Base-by-base conservation (phyloP, 1,140 invertebrate genomes). In the Sitophilus oryzae region DNA sequence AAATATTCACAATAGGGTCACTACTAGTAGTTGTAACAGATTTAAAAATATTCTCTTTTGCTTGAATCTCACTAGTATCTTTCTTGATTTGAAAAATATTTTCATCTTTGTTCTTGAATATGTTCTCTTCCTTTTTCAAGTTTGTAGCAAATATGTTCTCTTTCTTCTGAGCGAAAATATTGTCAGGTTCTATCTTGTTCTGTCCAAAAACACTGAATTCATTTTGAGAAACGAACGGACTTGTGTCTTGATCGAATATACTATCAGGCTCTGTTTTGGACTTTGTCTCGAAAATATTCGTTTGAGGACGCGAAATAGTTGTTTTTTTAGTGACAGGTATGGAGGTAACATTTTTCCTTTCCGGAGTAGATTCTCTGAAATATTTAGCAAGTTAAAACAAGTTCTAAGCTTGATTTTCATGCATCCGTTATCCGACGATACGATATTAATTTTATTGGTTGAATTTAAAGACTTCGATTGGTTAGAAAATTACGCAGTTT, bases 171-270 rank as follows among this genome's bases (percentile, higher is more conserved):
- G 4, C 18, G 35, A 52, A 52, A 38, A 52, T 43, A 36, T 44
- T 52, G 15, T 18, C 3, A 9, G 38, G 21, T 18, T 42, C 40
- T 3, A 21, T 10, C 20, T 52, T 52, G 4, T 15, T 41, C 15
- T 51, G 49, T 30, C 15, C 44, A 50, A 65, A 60, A 40, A 61
- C 45, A 49, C 41, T 60, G 4, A 14, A 21, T n/a, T 50, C 34
- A n/a, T 42, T 18, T 20, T 18, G 18, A 3, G 15, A 18, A 42
- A 11, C 19, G 9, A 42, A 42, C n/a, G n/a, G n/a, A n/a, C n/a
- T n/a, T 18, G 21, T 18, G 18, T 42, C 21, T 20, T 15, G 40
- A 18, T 15, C 2, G 18, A 42, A 9, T n/a, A 5, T 14, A 5
- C 36, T n/a, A 2, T 42, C 21, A 4, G 19, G 9, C 10, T 20